Conservation (phyloP, 2,888 invertebrate species). For the Mythimna ferrago region DNA sequence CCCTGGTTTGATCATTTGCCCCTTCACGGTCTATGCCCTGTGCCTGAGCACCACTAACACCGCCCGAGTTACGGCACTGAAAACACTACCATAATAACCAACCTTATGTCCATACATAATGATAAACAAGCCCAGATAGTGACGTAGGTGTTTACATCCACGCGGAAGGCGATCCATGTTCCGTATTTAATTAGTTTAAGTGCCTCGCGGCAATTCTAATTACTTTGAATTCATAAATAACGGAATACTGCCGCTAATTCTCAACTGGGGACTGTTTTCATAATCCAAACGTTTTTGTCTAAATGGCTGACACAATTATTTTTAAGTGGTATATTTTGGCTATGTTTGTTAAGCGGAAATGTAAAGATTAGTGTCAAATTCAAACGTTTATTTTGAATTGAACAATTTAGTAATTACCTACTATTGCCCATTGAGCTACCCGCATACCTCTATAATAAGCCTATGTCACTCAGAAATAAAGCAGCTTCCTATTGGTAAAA, state of each 20-base stretch:
- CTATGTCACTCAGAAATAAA: too few species aligned
- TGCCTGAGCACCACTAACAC: too few species aligned
- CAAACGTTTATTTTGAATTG: not conserved
- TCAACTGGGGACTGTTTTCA: constrained; percentile 25
- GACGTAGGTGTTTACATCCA: not conserved
- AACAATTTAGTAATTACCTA: too few species aligned
- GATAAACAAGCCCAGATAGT: constrained; percentile 5
- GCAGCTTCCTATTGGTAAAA: too few species aligned
- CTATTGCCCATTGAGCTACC: too few species aligned
- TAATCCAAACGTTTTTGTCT: constrained; percentile 34
- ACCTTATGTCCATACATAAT: not conserved
- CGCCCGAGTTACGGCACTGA: too few species aligned
- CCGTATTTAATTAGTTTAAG: constrained; percentile 35
- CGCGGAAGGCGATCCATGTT: constrained; percentile 25
- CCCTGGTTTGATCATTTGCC: too few species aligned
- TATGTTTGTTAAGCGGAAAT: not conserved
- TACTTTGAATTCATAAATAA: constrained; percentile 42
- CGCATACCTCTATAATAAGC: too few species aligned
- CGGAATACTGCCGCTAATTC: constrained; percentile 26
- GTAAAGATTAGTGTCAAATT: not conserved
- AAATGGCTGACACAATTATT: constrained; percentile 8
- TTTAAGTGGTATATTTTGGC: constrained; percentile 26
- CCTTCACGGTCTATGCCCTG: too few species aligned
- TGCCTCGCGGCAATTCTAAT: constrained; percentile 35
- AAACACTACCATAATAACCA: not conserved